Conservation (phyloP, 2,797 vertebrate genomes). For the Aldrovandia affinis region DNA sequence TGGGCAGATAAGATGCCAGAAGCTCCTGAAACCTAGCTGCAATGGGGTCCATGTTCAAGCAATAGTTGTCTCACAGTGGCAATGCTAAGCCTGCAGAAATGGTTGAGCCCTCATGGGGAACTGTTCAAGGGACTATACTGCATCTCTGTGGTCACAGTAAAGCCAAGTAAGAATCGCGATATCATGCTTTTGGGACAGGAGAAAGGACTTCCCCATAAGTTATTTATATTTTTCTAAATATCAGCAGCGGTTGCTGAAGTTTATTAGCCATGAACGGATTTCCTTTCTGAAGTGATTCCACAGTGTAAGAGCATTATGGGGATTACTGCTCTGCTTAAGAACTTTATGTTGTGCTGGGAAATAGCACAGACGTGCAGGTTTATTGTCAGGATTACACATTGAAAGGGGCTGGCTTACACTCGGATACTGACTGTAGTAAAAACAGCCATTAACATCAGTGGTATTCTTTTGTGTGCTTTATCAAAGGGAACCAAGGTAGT, state of each 20-base stretch:
- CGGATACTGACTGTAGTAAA: conserved; percentile 64
- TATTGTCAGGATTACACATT: conserved; percentile 67
- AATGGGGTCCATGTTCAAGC: not conserved
- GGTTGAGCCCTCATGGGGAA: not conserved
- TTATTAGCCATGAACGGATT: conserved; percentile 55
- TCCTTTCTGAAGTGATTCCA: conserved; percentile 68
- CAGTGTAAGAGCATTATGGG: conserved; percentile 76
- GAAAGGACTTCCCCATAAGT: conserved; percentile 19
- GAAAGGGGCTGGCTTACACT: conserved; percentile 61
- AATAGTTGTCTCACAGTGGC: not conserved
- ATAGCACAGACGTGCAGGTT: conserved; percentile 64
- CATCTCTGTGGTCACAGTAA: not conserved
- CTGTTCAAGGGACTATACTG: not conserved
- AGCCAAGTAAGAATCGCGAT: not conserved
- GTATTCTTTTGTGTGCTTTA: not conserved
- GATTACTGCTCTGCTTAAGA: conserved; percentile 72
- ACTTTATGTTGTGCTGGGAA: conserved; percentile 64
- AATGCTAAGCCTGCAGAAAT: not conserved
- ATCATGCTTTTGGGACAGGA: not conserved
- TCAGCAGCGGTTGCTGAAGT: conserved; percentile 51
- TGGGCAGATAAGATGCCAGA: not conserved
- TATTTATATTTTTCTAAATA: conserved; percentile 59
- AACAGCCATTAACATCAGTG: not conserved
- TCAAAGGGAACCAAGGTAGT: not conserved
- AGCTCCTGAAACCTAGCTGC: not conserved